phyloP scores from a whole-genome alignment of 2,113 vertebrate species.

The Ranitomeya variabilis region DNA sequence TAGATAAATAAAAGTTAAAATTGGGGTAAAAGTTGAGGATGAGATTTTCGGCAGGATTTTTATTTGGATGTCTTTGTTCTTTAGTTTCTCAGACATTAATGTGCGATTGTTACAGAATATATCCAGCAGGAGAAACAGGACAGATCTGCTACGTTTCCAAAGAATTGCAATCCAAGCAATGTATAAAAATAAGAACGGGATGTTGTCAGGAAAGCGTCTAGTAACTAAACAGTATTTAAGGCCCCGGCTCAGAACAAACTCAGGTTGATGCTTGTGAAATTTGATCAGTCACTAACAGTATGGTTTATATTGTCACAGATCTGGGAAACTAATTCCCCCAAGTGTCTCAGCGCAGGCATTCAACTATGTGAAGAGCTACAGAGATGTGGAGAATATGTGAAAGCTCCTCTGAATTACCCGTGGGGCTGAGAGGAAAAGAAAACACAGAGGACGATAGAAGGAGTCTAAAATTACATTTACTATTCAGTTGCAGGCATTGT shows the following conservation, averaged over 20 bases:
- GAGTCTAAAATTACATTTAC: background rate
- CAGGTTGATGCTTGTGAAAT: background rate
- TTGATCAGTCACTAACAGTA: constrained; percentile 3
- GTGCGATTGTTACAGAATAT: background rate
- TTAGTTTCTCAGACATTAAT: background rate
- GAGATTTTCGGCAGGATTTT: too few species aligned
- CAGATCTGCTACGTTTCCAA: background rate
- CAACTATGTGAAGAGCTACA: constrained; percentile 17
- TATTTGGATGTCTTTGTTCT: background rate
- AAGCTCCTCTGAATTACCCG: background rate
- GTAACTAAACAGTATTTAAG: constrained; percentile 16
- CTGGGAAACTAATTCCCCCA: background rate
- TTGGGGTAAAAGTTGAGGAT: too few species aligned
- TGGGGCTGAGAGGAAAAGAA: background rate
- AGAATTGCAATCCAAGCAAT: background rate
- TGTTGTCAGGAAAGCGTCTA: background rate
- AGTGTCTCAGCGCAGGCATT: background rate
- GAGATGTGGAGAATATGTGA: constrained; percentile 12
- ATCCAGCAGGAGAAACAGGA: background rate
- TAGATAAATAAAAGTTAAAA: too few species aligned
- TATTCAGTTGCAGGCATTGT: background rate
- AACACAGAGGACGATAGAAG: background rate
- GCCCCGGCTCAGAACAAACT: background rate
- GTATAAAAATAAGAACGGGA: background rate
- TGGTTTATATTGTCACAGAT: constrained; percentile 20